These are phyloP conservation scores for Calypte anna DNA, from an alignment of 2,113 vertebrate species.

Conservation along the genomic window DNA sequence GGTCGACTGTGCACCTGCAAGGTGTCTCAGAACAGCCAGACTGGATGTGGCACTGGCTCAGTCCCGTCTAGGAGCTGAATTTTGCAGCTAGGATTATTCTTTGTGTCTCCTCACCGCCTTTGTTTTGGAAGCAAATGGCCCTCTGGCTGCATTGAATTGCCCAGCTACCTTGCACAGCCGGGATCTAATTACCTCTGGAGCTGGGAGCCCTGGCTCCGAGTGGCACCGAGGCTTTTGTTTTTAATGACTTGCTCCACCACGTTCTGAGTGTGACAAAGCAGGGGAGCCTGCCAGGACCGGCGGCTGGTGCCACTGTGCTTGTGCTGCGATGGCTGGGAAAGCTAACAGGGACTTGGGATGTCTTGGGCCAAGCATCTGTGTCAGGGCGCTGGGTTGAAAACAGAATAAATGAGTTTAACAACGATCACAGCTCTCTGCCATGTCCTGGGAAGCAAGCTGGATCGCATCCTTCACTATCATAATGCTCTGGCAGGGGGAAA, in stretches of 20 bases:
- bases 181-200: slow-evolving; percentile 64
- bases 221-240: neutral
- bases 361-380: neutral
- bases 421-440: neutral
- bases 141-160: slow-evolving; percentile 49
- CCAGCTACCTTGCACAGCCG: slow-evolving; percentile 3
- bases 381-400: neutral
- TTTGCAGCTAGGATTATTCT: neutral
- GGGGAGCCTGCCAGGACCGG: slow-evolving; percentile 28
- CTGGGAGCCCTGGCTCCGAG: slow-evolving; percentile 17
- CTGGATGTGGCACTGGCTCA: neutral
- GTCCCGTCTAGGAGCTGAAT: neutral
- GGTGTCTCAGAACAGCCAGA: neutral
- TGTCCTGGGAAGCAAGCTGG: neutral
- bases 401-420: neutral
- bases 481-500: neutral
- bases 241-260: slow-evolving; percentile 12
- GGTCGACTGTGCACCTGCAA: neutral
- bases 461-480: fast-evolving
- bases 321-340: neutral
- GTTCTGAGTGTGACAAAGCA: slow-evolving; percentile 19
- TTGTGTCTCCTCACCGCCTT: neutral
- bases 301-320: neutral
- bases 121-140: slow-evolving; percentile 54
- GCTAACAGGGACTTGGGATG: neutral